Evolutionary conservation across 2,797 vertebrate genomes (phyloP).

Genomic region (Neosalanx taihuensis): DNA sequence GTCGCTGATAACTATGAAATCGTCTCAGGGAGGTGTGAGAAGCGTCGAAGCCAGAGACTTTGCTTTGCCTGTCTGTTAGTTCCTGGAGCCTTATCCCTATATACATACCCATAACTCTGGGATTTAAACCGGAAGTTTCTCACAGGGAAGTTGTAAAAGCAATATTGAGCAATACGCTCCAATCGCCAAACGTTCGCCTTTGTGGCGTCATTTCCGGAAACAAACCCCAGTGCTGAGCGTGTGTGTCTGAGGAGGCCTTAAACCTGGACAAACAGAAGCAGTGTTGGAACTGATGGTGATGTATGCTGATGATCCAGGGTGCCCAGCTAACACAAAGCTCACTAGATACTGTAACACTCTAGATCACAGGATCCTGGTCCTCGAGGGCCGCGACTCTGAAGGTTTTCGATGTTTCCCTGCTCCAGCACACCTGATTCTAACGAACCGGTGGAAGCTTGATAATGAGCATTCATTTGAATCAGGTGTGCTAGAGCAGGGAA

Average conservation of each 20-base stretch:
- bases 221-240: not conserved
- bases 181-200: slow-evolving; percentile 8
- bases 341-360: not conserved
- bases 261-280: not conserved
- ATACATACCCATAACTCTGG: not conserved
- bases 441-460: too few species aligned
- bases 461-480: too few species aligned
- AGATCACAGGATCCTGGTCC: too few species aligned
- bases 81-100: not conserved
- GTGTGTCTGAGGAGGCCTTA: not conserved
- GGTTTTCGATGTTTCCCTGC: too few species aligned
- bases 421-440: too few species aligned
- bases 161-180: not conserved
- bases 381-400: too few species aligned
- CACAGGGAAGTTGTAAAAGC: not conserved
- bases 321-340: not conserved
- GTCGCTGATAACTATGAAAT: slow-evolving; percentile 4
- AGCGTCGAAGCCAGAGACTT: not conserved
- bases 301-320: not conserved
- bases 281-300: slow-evolving; percentile 1
- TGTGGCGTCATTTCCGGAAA: slow-evolving; percentile 1
- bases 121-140: not conserved
- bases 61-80: not conserved
- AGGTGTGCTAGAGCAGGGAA: too few species aligned
- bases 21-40: not conserved